Evolutionary conservation across 2,888 invertebrate genomes (phyloP).

Genomic region (Prenolepis imparis): DNA sequence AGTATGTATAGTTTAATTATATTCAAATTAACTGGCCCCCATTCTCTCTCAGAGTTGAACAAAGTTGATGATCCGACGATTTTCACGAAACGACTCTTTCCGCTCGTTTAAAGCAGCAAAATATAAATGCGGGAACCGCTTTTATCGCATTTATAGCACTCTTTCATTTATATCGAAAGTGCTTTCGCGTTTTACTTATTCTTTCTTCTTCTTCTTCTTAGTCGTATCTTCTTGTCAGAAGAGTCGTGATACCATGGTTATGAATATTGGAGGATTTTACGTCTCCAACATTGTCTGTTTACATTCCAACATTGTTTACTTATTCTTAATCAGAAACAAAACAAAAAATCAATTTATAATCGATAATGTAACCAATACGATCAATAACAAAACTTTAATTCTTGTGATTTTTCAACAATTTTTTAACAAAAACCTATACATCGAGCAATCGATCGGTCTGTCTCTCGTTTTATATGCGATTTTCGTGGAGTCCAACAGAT

Average conservation of each 20-base stretch:
- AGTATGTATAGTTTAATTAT: conserved; percentile 47
- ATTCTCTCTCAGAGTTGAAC: neutral
- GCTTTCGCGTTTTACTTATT: neutral
- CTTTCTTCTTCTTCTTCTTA: too few relatives aligned
- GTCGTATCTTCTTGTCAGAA: too few relatives aligned
- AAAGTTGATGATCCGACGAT: conserved; percentile 8
- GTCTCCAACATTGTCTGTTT: too few relatives aligned
- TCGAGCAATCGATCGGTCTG: neutral
- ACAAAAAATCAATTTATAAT: neutral
- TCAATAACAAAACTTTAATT: neutral
- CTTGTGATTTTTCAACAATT: neutral
- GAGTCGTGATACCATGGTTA: too few relatives aligned
- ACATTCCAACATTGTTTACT: too few relatives aligned
- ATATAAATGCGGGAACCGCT: neutral
- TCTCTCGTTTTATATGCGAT: conserved; percentile 16
- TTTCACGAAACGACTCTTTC: neutral
- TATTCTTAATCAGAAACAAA: neutral
- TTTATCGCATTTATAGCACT: neutral
- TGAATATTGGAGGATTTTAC: too few relatives aligned
- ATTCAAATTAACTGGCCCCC: conserved; percentile 32
- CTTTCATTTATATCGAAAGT: neutral
- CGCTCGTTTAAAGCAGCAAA: neutral
- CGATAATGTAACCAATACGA: neutral
- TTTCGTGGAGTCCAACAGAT: conserved; percentile 22
- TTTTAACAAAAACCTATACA: neutral